Percentiles rank a stretch among this genome's conserved stretches.
These are phyloP conservation scores for Lathronympha strigana DNA, from an alignment of 2,888 invertebrate species.

Conservation along the genomic window DNA sequence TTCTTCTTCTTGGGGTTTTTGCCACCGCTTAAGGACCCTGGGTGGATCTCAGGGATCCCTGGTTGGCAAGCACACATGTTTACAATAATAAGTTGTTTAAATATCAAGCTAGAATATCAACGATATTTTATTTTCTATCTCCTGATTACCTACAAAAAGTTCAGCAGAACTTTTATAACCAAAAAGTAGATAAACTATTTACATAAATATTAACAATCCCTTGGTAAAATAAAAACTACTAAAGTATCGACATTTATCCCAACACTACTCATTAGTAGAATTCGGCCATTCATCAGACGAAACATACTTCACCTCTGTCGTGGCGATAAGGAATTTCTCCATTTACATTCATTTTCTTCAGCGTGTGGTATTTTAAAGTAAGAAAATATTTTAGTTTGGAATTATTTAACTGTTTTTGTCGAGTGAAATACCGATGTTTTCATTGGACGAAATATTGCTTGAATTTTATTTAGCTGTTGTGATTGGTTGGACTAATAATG, in stretches of 20 bases:
- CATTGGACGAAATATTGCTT: conserved; percentile 24
- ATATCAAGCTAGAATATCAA: too few species aligned
- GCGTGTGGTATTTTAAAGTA: conserved; percentile 67
- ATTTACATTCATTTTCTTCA: conserved; percentile 63
- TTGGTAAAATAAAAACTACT: too few species aligned
- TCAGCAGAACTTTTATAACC: too few species aligned
- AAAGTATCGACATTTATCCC: conserved; percentile 7
- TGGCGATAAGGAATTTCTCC: conserved; percentile 71
- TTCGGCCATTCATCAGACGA: conserved; percentile 69
- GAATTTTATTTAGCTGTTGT: conserved; percentile 21
- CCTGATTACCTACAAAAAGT: too few species aligned
- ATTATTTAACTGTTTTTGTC: conserved; percentile 39
- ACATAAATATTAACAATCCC: too few species aligned
- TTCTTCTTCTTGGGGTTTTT: too few species aligned
- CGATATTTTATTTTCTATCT: too few species aligned
- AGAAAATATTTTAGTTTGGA: conserved; percentile 64
- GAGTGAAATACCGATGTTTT: conserved; percentile 29
- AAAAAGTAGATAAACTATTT: too few species aligned
- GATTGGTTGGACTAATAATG: conserved; percentile 36
- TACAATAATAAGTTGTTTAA: too few species aligned
- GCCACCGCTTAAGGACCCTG: too few species aligned
- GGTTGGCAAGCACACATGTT: too few species aligned
- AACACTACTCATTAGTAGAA: conserved; percentile 66
- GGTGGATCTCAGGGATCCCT: too few species aligned
- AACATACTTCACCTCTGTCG: conserved; percentile 69